phyloP scores from a whole-genome alignment of 2,888 invertebrate genomes.

The Ephialtes manifestator region DNA sequence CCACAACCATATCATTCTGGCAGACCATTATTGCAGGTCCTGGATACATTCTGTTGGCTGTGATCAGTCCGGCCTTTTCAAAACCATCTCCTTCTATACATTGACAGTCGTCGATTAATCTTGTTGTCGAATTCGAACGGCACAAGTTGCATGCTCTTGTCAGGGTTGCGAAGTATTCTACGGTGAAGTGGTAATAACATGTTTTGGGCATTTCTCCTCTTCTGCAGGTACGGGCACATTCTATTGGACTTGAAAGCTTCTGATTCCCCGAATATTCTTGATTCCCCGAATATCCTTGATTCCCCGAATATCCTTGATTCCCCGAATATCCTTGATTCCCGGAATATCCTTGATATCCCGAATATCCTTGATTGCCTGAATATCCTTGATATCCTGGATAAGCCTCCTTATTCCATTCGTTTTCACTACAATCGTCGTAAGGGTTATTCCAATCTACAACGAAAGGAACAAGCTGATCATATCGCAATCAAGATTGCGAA shows the following conservation, averaged over 20 bases:
- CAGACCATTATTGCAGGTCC: conserved; percentile 91
- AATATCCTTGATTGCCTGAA: too few relatives aligned
- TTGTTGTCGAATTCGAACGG: conserved; percentile 69
- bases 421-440: neutral
- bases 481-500: too few relatives aligned
- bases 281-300: too few relatives aligned
- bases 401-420: neutral
- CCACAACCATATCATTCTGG: conserved; percentile 93
- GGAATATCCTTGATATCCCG: too few relatives aligned
- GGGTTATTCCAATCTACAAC: neutral
- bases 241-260: conserved; percentile 92
- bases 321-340: too few relatives aligned
- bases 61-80: conserved; percentile 64
- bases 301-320: too few relatives aligned
- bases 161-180: conserved; percentile 94
- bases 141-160: conserved; percentile 73
- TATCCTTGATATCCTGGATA: too few relatives aligned
- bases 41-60: conserved; percentile 75
- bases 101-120: conserved; percentile 70
- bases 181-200: conserved; percentile 96
- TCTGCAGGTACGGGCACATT: conserved; percentile 94
- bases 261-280: neutral
- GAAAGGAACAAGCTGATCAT: too few relatives aligned
- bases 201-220: conserved; percentile 94
- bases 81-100: conserved; percentile 74